A percentile compares a stretch with the other conserved stretches of the same genome.
phyloP scores from a whole-genome alignment of 2,797 vertebrate species.

The Cygnus olor region DNA sequence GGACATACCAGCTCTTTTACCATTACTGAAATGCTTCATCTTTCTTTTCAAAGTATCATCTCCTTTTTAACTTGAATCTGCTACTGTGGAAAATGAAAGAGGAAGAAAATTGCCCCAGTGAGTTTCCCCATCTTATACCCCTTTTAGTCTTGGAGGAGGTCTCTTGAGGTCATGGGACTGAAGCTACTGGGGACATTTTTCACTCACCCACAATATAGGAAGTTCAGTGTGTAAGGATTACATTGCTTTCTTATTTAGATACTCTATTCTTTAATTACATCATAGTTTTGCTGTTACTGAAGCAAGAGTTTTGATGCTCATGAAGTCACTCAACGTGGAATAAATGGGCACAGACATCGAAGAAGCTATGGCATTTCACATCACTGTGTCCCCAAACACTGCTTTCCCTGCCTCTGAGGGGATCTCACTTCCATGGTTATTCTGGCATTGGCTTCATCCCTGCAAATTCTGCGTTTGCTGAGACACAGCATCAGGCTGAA shows the following conservation, averaged over 20 bases:
- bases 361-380: not conserved
- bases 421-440: not conserved
- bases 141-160: not conserved
- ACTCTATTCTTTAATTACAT: not conserved
- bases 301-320: not conserved
- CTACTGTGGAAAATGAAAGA: not conserved
- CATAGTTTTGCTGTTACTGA: not conserved
- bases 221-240: not conserved
- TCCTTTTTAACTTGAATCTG: not conserved
- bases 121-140: conserved; percentile 2
- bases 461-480: not conserved
- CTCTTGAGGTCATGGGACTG: not conserved
- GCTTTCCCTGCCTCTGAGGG: not conserved
- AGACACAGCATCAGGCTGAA: not conserved
- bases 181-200: not conserved
- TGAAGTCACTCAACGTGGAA: not conserved
- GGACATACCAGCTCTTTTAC: not conserved
- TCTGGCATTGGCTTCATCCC: not conserved
- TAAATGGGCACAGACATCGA: not conserved
- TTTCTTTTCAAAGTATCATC: not conserved
- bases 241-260: not conserved
- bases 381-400: not conserved
- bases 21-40: not conserved
- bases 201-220: not conserved
- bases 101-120: not conserved